Evolutionary conservation across 2,797 vertebrate genomes (phyloP), one percentile per base, ranked within the genome.

Genomic region (Tapera naevia): DNA sequence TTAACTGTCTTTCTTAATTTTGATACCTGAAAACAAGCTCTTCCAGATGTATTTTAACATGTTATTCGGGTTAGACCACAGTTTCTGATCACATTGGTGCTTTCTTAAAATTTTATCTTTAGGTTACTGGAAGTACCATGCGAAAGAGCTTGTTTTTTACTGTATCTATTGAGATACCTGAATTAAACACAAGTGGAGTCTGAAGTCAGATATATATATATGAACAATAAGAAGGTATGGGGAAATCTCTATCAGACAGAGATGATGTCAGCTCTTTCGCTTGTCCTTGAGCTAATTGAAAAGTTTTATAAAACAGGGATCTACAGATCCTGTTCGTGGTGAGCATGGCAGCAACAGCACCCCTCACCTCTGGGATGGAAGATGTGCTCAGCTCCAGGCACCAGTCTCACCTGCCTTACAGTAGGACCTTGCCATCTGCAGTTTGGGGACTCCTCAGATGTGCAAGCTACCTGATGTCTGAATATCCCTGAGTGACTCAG

Each of bases 351-450:
- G 48, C 51, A 75, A 32, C 33, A 27, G 5, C 73, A 17, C 45
- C 45, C 70, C 39, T 28, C 17, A 1, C 17, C 22, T 19, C 48
- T 17, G 8, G 46, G 57, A 70, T 89, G 69, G 27, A 76, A 43
- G 73, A 25, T 25, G 45, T 2, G 5, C 35, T 65, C 3, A 1
- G 50, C 45, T 30, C 58, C 18, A 54, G 30, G 58, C 41, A 46
- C 35, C 21, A 58, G 46, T 61, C 30, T 54, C 11, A 0, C 16
- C 1, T 22, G 45, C 41, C 24, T 48, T 21, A 2, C 3, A 0
- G 5, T 18, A 19, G 14, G 13, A 14, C 23, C 28, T 39, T 65
- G 46, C 32, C 33, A 73, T 65, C 41, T 48, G 39, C 53, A 3
- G 10, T 43, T 22, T 2, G 10, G 62, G 39, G 28, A n/a, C 4